Evolutionary conservation across 92 coral and sea anemone species (phyloP).

Genomic region (Porites cylindrica): DNA sequence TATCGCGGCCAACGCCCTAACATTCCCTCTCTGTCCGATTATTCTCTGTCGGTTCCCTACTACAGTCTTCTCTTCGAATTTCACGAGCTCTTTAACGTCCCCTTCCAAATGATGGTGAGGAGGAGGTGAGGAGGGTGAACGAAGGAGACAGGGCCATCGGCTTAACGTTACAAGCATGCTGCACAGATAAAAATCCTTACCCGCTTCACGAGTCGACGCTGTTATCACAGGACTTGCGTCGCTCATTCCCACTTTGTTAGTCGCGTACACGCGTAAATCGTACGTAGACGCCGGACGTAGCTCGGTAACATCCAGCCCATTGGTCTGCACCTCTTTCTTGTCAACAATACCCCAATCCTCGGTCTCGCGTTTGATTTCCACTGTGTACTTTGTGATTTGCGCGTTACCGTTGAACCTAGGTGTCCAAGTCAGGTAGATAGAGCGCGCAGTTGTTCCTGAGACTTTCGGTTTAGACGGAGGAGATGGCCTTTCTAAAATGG

Average conservation of each 20-base stretch:
- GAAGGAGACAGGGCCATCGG: no score
- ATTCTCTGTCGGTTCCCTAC: no score
- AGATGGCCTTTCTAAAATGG: conserved; percentile 77
- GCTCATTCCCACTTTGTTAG: conserved; percentile 82
- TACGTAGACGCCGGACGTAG: conserved; percentile 88
- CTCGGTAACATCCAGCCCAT: conserved; percentile 49
- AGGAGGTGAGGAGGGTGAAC: no score
- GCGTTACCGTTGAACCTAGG: conserved; percentile 85
- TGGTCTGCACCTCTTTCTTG: conserved; percentile 23
- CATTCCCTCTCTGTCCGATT: no score
- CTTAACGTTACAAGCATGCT: no score
- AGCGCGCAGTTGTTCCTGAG: conserved; percentile 59
- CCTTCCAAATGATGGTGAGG: no score
- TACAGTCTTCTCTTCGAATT: no score
- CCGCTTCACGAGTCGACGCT: conserved; percentile 29
- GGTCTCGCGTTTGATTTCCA: conserved; percentile 71
- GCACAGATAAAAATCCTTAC: neutral
- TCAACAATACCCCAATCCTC: conserved; percentile 44
- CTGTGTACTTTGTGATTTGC: conserved; percentile 62
- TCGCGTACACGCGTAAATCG: conserved; percentile 80
- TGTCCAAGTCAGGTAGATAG: conserved; percentile 78
- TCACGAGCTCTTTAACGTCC: no score
- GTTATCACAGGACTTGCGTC: conserved; percentile 69
- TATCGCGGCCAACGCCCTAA: no score
- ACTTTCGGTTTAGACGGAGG: conserved; percentile 75